phyloP scores from a whole-genome alignment of 2,797 vertebrate genomes.

The Choloepus didactylus region DNA sequence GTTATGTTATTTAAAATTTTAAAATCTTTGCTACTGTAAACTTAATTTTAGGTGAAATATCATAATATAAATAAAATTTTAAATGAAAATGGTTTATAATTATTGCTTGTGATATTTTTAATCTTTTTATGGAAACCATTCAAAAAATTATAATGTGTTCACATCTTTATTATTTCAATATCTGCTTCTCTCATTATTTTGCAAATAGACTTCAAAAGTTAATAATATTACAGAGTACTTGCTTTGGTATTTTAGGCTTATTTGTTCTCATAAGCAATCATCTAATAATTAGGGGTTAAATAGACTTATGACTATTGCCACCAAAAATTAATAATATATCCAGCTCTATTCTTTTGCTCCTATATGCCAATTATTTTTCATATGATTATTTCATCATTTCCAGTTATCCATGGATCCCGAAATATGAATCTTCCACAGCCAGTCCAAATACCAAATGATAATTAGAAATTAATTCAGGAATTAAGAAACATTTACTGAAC shows the following conservation, averaged over 20 bases:
- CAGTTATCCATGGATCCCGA: background rate
- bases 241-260: background rate
- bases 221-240: background rate
- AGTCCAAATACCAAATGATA: background rate
- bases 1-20: background rate
- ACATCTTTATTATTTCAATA: background rate
- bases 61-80: background rate
- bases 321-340: background rate
- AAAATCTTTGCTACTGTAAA: background rate
- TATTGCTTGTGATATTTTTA: background rate
- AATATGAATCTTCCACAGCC: background rate
- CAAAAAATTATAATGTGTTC: background rate
- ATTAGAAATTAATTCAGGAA: background rate
- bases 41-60: background rate
- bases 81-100: background rate
- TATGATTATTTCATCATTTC: background rate
- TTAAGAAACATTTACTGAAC: background rate
- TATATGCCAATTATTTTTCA: background rate
- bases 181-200: background rate
- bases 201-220: background rate
- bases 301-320: background rate
- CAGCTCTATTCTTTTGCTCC: background rate
- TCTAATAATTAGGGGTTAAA: background rate
- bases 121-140: background rate
- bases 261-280: background rate